Evolutionary conservation across 2,888 invertebrate species (phyloP).

Genomic region (Melanophora roralis): DNA sequence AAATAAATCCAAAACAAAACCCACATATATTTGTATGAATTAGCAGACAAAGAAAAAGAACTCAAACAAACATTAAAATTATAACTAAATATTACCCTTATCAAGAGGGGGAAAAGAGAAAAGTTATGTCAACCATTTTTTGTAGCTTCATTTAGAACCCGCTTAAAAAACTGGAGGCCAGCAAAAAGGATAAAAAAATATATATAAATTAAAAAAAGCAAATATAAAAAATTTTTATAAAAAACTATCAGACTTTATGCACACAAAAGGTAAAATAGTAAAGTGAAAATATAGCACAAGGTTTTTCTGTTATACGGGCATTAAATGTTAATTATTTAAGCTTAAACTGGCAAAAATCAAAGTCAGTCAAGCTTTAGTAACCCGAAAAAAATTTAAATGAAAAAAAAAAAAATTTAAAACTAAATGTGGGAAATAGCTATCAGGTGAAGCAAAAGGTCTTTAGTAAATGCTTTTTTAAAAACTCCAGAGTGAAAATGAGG

Average conservation of each 20-base stretch:
- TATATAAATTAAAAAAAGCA: conserved; percentile 1
- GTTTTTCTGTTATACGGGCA: conserved; percentile 23
- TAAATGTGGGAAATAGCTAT: not conserved
- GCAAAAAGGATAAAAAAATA: not conserved
- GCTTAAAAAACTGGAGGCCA: conserved; percentile 45
- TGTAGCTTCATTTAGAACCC: conserved; percentile 15
- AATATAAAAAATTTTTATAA: not conserved
- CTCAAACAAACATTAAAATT: conserved; percentile 37
- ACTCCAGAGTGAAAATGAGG: not conserved
- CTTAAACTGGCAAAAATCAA: conserved; percentile 37
- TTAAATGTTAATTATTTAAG: conserved; percentile 24
- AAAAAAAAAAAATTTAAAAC: not conserved
- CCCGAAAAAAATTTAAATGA: not conserved
- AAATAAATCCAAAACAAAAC: conserved; percentile 15
- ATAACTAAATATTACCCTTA: not conserved
- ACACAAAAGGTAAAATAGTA: conserved; percentile 31
- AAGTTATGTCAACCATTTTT: conserved; percentile 42
- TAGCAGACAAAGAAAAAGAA: conserved; percentile 24
- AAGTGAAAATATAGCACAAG: conserved; percentile 16
- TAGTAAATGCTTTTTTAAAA: not conserved
- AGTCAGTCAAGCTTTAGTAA: conserved; percentile 42
- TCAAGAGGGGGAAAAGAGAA: not conserved
- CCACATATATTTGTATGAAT: conserved; percentile 21
- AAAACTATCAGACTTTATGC: conserved; percentile 45
- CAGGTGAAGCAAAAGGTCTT: too few relatives aligned